A percentile compares a stretch with the other conserved stretches of the same genome.
Conservation (phyloP, 1,140 invertebrate genomes). For the Drosophila tropicalis region DNA sequence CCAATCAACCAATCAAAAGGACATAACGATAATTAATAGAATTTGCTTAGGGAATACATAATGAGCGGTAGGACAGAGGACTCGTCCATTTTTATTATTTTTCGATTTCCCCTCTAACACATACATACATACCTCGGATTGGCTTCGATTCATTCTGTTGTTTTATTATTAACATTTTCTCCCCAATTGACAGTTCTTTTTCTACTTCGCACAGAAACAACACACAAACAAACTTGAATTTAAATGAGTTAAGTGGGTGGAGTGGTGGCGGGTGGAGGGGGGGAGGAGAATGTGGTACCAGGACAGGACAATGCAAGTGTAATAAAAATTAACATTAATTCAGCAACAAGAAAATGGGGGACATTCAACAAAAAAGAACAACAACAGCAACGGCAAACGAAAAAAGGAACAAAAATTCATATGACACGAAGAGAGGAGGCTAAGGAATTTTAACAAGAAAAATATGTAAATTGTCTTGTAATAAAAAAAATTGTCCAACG, state of each 20-base stretch:
- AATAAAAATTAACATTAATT: conserved; percentile 82
- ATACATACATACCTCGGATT: conserved; percentile 44
- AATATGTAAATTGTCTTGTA: conserved; percentile 82
- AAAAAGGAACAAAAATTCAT: conserved; percentile 47
- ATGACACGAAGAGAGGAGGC: conserved; percentile 49
- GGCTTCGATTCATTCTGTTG: conserved; percentile 49
- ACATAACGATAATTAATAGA: conserved; percentile 83
- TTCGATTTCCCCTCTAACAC: conserved; percentile 62
- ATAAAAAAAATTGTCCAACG: conserved; percentile 68
- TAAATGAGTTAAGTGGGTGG: conserved; percentile 41
- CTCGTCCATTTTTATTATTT: conserved; percentile 72
- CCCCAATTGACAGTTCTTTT: conserved; percentile 29
- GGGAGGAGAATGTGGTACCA: background rate
- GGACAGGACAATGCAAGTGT: conserved; percentile 54
- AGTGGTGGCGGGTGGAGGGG: conserved; percentile 4
- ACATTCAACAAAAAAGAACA: background rate
- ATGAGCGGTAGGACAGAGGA: conserved; percentile 46
- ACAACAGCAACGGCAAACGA: background rate
- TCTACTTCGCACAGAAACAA: conserved; percentile 31
- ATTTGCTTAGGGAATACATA: conserved; percentile 76
- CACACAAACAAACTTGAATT: conserved; percentile 69
- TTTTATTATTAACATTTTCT: conserved; percentile 71
- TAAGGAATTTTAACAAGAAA: conserved; percentile 76
- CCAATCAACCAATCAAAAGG: conserved; percentile 67
- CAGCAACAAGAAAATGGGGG: conserved; percentile 44